These are phyloP conservation scores for Drosophila paramelanica DNA, from an alignment of 2,888 invertebrate species.

Conservation along the genomic window DNA sequence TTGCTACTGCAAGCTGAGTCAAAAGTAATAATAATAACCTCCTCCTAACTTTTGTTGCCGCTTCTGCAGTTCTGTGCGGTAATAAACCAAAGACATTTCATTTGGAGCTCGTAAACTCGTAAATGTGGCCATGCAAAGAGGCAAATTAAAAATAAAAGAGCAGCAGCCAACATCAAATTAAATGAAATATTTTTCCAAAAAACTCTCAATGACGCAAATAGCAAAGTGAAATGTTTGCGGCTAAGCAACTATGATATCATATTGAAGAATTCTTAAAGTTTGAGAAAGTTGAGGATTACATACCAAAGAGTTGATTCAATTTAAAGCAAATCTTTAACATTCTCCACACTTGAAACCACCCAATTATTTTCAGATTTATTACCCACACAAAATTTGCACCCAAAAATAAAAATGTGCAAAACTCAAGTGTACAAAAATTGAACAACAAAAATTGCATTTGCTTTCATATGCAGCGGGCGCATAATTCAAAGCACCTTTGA, in stretches of 20 bases:
- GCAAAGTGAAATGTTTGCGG: constrained; percentile 21
- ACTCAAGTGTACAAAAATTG: constrained; percentile 62
- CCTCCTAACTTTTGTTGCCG: constrained; percentile 47
- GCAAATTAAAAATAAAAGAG: constrained; percentile 50
- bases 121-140: constrained; percentile 56
- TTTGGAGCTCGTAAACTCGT: constrained; percentile 48
- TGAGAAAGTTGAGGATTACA: too few relatives aligned
- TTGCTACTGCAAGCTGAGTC: constrained; percentile 28
- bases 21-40: constrained; percentile 68
- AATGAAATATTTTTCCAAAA: constrained; percentile 34
- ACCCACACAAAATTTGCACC: constrained; percentile 4
- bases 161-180: constrained; percentile 44
- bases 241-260: constrained; percentile 1
- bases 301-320: not conserved
- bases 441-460: constrained; percentile 65
- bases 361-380: not conserved
- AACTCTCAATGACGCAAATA: constrained; percentile 20
- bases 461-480: constrained; percentile 50
- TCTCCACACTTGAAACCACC: not conserved
- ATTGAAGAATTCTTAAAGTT: not conserved
- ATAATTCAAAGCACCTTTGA: constrained; percentile 54
- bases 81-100: constrained; percentile 72
- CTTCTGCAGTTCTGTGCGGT: constrained; percentile 44
- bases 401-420: constrained; percentile 17
- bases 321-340: not conserved